These are phyloP conservation scores for Drosophila basisetae DNA, from an alignment of 2,888 invertebrate species.

Conservation along the genomic window DNA sequence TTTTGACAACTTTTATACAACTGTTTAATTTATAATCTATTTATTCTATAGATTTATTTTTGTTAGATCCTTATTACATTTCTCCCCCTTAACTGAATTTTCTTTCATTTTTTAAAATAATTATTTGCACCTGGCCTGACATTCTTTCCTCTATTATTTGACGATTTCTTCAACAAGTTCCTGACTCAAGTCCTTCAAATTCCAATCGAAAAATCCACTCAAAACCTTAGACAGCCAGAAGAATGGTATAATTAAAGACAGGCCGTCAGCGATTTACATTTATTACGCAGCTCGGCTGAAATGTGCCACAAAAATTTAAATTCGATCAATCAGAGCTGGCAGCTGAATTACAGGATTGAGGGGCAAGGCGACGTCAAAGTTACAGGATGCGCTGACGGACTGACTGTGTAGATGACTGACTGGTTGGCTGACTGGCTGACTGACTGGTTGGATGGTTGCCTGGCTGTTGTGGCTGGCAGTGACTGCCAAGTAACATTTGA, in stretches of 20 bases:
- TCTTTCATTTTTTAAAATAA: background rate
- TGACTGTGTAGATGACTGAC: constrained; percentile 15
- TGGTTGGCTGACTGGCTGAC: constrained; percentile 5
- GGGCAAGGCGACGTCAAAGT: constrained; percentile 52
- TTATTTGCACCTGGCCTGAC: background rate
- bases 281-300: constrained; percentile 60
- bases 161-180: background rate
- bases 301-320: constrained; percentile 79
- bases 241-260: constrained; percentile 62
- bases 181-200: background rate
- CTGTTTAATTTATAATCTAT: background rate
- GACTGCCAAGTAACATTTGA: constrained; percentile 73
- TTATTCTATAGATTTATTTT: background rate
- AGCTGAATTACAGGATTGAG: constrained; percentile 14
- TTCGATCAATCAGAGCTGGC: constrained; percentile 74
- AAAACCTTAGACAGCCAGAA: constrained; percentile 10
- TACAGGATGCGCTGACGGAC: constrained; percentile 33
- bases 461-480: constrained; percentile 46
- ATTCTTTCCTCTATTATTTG: background rate
- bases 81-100: background rate
- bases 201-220: background rate
- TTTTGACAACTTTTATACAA: background rate
- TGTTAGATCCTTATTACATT: background rate
- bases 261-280: constrained; percentile 54
- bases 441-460: constrained; percentile 16